Evolutionary conservation across 2,113 vertebrate species (phyloP), one percentile per base, ranked within the genome.

Genomic region (Erythrolamprus reginae): DNA sequence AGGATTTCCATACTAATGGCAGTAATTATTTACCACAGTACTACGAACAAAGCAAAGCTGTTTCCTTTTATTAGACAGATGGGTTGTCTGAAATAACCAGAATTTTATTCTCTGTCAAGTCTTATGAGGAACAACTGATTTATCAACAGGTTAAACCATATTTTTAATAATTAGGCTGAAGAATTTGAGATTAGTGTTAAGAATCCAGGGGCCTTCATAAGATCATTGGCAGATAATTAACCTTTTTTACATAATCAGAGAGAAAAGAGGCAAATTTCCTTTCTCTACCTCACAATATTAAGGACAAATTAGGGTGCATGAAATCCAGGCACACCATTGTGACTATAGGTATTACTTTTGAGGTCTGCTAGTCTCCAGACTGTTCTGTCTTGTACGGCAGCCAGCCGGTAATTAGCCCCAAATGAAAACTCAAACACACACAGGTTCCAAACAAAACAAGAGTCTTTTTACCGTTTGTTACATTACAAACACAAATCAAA

Each of bases 1-100:
- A 82, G 42, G 50, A 77, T 56, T 82, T 19, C 52, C 21, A 58
- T 26, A 9, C 50, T 55, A 50, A 19, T 82, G 51, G 38, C 12
- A 23, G 17, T 90, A 51, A 90, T 90, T 90, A 86, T 61, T 87
- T 90, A 77, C 24, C 77, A 82, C 70, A 82, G 33, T 53, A 17
- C 26, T n/a, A 23, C 38, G 61, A 55, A 55, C n/a, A 10, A 84
- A 61, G 53, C 28, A 58, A 10, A 38, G 55, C 50, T 65, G 82
- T n/a, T 90, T 61, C 89, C 45, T 61, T 51, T 61, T n/a, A 50
- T 28, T 33, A 82, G 45, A 45, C 52, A 82, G n/a, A 45, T 26
- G 42, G 24, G 10, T 87, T 77, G 58, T 87, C 84, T 48, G 24
- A 70, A 42, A 33, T 87, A 82, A 8, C 65, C 51, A 87, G 38